These are phyloP conservation scores for Cottoperca gobio DNA, from an alignment of 2,797 vertebrate species.

Conservation along the genomic window DNA sequence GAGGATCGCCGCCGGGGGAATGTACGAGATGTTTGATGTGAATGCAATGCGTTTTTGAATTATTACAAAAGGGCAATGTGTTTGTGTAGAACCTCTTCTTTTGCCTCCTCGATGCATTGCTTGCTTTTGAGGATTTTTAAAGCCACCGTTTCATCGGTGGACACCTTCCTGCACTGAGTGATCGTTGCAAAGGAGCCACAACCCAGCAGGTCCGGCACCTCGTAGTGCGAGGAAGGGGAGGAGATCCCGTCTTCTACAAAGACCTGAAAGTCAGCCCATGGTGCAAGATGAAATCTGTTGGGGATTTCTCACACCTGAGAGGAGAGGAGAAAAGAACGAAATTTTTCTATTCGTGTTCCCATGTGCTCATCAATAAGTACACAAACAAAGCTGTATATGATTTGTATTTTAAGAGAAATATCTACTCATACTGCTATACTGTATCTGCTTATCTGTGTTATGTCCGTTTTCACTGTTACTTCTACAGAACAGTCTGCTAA, in stretches of 20 bases:
- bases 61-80: neutral
- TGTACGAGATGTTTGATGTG: neutral
- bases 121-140: neutral
- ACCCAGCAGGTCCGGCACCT: neutral
- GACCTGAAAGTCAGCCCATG: neutral
- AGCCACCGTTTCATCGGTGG: neutral
- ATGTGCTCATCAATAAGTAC: neutral
- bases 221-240: neutral
- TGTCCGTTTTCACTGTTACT: neutral
- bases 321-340: neutral
- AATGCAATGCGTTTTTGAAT: neutral
- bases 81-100: neutral
- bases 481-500: neutral
- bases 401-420: neutral
- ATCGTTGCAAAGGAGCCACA: too few relatives aligned
- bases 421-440: neutral
- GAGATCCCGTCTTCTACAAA: neutral
- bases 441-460: neutral
- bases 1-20: neutral
- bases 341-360: neutral
- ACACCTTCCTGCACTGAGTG: too few relatives aligned
- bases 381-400: neutral
- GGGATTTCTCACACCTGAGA: slow-evolving; percentile 5
- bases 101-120: neutral
- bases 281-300: neutral